A percentile compares a stretch with the other conserved stretches of the same genome.
Conservation (phyloP, 2,888 invertebrate species). For the Epiperipatus broadwayi region DNA sequence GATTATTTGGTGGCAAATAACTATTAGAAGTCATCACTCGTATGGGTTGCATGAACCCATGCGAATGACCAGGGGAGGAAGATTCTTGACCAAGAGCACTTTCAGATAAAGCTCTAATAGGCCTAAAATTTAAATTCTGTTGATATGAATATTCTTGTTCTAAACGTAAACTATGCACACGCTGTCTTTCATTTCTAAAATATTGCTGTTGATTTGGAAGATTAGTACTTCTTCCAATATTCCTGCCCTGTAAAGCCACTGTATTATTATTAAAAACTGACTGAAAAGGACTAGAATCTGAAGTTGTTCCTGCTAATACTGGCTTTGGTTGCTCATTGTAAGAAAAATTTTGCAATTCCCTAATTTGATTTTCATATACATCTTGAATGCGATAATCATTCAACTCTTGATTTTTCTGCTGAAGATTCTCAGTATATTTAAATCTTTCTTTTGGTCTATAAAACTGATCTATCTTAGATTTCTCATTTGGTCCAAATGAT, state of each 20-base stretch:
- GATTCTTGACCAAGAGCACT: constrained; percentile 12
- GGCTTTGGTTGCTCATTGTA: too few relatives aligned
- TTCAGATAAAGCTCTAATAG: constrained; percentile 12
- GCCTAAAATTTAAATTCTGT: constrained; percentile 9
- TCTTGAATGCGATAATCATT: constrained; percentile 8
- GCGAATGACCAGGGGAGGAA: constrained; percentile 7
- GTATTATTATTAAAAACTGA: not conserved
- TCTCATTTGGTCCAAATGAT: too few relatives aligned
- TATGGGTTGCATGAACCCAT: constrained; percentile 10
- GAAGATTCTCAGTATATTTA: constrained; percentile 1
- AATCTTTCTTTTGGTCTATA: constrained; percentile 10
- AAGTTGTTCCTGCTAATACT: constrained; percentile 9
- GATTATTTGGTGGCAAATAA: constrained; percentile 14
- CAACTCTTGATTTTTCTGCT: not conserved
- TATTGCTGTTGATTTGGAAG: too few relatives aligned
- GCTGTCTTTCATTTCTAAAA: too few relatives aligned
- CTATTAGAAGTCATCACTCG: constrained; percentile 10
- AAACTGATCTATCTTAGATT: constrained; percentile 8
- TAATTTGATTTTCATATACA: constrained; percentile 8
- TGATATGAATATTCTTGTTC: too few relatives aligned
- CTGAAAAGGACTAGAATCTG: constrained; percentile 7
- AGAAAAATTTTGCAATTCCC: too few relatives aligned
- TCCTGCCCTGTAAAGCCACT: too few relatives aligned
- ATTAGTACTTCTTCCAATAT: too few relatives aligned
- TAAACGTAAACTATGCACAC: too few relatives aligned